Conservation (phyloP, 2,888 invertebrate species). For the Mayetiola destructor region DNA sequence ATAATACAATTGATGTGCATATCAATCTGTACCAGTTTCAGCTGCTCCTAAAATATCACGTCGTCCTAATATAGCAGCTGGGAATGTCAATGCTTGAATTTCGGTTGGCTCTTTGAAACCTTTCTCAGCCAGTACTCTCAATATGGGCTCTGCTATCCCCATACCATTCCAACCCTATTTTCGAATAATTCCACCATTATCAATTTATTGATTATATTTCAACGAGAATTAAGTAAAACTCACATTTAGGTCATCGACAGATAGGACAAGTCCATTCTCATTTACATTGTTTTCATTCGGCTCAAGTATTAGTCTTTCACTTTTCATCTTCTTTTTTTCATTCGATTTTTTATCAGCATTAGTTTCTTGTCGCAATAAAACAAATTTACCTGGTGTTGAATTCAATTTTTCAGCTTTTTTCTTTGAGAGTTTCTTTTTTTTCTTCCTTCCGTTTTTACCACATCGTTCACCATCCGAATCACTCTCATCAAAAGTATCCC, state of each 20-base stretch:
- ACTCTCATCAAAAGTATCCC: neutral
- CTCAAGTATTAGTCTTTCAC: slow-evolving; percentile 15
- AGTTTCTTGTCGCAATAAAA: neutral
- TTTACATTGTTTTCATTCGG: slow-evolving; percentile 15
- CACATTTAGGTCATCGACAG: slow-evolving; percentile 23
- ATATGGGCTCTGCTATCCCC: slow-evolving; percentile 48
- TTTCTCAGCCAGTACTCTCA: slow-evolving; percentile 58
- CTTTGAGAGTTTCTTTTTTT: slow-evolving; percentile 18
- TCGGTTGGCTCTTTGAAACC: slow-evolving; percentile 72
- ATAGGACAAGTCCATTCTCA: neutral
- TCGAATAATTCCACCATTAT: neutral
- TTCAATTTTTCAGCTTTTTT: slow-evolving; percentile 18
- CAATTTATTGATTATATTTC: neutral
- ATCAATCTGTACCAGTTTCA: slow-evolving; percentile 49
- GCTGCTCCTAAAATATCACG: slow-evolving; percentile 96
- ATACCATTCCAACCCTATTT: slow-evolving; percentile 47
- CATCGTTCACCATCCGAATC: neutral
- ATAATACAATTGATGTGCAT: neutral
- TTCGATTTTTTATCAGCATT: neutral
- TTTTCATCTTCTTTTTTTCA: slow-evolving; percentile 20
- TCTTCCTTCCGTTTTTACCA: slow-evolving; percentile 17
- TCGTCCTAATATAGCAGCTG: slow-evolving; percentile 69
- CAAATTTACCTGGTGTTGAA: slow-evolving; percentile 13
- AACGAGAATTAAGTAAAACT: neutral
- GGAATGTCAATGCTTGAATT: slow-evolving; percentile 70